phyloP scores from a whole-genome alignment of 2,797 vertebrate genomes.

The Characodon lateralis region DNA sequence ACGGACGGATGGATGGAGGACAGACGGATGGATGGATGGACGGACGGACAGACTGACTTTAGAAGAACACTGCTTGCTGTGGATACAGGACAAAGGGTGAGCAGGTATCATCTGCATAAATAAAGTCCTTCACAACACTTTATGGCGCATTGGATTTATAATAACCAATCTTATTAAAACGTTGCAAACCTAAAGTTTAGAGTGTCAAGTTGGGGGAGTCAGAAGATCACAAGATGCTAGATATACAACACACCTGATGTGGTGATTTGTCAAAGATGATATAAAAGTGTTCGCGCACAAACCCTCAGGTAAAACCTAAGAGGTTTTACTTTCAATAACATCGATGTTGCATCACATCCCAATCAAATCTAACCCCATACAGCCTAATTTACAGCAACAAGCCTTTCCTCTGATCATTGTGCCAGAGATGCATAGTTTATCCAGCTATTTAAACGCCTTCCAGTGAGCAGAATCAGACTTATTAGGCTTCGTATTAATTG shows the following conservation, averaged over 20 bases:
- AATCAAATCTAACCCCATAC: not conserved
- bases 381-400: not conserved
- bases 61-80: not conserved
- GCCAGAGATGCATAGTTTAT: not conserved
- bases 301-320: not conserved
- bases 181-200: not conserved
- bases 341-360: not conserved
- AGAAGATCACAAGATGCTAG: not conserved
- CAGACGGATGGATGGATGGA: too few relatives aligned
- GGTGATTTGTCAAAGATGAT: not conserved
- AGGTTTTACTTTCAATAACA: not conserved
- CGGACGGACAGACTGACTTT: too few relatives aligned
- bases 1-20: too few relatives aligned
- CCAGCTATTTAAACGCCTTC: not conserved
- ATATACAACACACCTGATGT: too few relatives aligned
- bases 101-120: not conserved
- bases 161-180: not conserved
- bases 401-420: not conserved
- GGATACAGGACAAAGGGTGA: not conserved
- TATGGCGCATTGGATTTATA: not conserved
- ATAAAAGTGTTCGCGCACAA: too few relatives aligned
- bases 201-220: not conserved
- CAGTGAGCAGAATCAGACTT: slow-evolving; percentile 30
- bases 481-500: slow-evolving; percentile 53
- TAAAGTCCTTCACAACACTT: not conserved